A percentile compares a stretch with the other conserved stretches of the same genome.
Conservation (phyloP, 2,113 vertebrate species). For the Lota lota region DNA sequence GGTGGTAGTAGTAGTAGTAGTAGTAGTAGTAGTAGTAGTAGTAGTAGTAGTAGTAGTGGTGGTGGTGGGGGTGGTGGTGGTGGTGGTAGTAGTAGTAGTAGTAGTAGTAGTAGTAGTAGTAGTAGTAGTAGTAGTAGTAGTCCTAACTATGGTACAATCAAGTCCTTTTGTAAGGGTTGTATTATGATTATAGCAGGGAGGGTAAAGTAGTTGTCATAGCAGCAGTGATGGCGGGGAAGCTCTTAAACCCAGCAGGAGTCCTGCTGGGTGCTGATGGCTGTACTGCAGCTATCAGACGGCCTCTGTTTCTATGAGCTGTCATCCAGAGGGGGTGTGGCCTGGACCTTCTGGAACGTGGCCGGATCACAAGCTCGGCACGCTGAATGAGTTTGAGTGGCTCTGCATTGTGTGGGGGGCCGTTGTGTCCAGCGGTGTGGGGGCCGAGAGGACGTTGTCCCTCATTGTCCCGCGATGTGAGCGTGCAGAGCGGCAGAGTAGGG, state of each 20-base stretch:
- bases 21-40: conserved; percentile 5
- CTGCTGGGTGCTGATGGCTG: too few species aligned
- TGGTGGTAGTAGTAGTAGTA: not conserved
- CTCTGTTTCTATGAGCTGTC: not conserved
- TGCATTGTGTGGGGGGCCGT: conserved; percentile 21
- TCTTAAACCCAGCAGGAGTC: too few species aligned
- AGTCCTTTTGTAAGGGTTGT: too few species aligned
- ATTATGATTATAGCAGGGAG: too few species aligned
- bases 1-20: conserved; percentile 1
- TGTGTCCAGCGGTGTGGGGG: conserved; percentile 12
- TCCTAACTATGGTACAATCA: not conserved
- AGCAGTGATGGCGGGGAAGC: too few species aligned
- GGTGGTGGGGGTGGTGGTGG: too few species aligned
- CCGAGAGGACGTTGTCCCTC: not conserved
- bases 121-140: not conserved
- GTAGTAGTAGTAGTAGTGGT: not conserved
- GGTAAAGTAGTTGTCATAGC: too few species aligned
- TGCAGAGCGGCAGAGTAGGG: conserved; percentile 47
- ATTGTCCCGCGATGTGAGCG: conserved; percentile 21
- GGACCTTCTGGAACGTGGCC: not conserved
- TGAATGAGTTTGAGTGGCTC: conserved; percentile 4
- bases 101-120: not conserved
- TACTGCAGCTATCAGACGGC: not conserved
- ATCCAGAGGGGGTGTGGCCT: not conserved
- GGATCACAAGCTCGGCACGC: conserved; percentile 4